These are phyloP conservation scores for Mellivora capensis DNA, from an alignment of 2,113 vertebrate species.

Conservation along the genomic window DNA sequence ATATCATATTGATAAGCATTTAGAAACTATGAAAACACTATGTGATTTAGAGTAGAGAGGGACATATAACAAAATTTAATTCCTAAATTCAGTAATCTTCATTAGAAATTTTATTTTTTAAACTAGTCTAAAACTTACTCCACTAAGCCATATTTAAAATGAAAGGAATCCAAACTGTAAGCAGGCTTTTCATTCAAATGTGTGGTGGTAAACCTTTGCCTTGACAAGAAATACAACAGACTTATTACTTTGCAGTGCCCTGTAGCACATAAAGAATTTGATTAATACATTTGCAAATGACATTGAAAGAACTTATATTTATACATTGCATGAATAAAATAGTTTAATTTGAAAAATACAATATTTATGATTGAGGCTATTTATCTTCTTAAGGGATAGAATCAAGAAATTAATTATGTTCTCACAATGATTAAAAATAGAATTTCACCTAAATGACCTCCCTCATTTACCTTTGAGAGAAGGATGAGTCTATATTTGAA, in stretches of 20 bases:
- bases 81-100: not conserved
- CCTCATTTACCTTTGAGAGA: not conserved
- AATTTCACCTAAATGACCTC: conserved; percentile 6
- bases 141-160: not conserved
- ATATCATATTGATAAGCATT: not conserved
- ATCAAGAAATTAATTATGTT: conserved; percentile 55
- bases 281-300: conserved; percentile 49
- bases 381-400: conserved; percentile 14
- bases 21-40: not conserved
- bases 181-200: not conserved
- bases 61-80: not conserved
- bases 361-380: conserved; percentile 44
- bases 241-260: not conserved
- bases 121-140: not conserved
- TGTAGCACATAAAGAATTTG: conserved; percentile 32
- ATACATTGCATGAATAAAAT: not conserved
- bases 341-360: conserved; percentile 7
- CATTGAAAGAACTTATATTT: conserved; percentile 15
- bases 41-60: not conserved
- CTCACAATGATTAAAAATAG: conserved; percentile 21
- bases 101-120: not conserved
- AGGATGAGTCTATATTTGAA: not conserved
- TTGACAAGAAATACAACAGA: not conserved
- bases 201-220: not conserved
- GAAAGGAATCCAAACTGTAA: not conserved